Conservation (phyloP, 1,140 invertebrate genomes). For the honey bee (Apis mellifera) region Amel_HAv3.1 CM009935.2:9965501-9966000, state of each 20-base stretch:
- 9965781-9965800: not conserved
- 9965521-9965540: not conserved
- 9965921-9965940: not conserved
- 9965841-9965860: not conserved
- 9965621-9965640: not conserved
- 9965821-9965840: not conserved
- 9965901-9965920: not conserved
- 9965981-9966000: slow-evolving; percentile 15
- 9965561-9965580: not conserved
- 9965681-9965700: not conserved
- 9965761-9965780: not conserved
- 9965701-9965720: not conserved
- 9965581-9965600: not conserved
- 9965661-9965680: not conserved
- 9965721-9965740: not conserved
- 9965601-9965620: not conserved
- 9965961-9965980: slow-evolving; percentile 1
- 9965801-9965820: not conserved
- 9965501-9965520: too few relatives aligned
- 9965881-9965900: not conserved
- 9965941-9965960: not conserved
- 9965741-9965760: not conserved
- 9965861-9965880: not conserved
- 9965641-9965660: slow-evolving; percentile 12
- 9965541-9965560: slow-evolving; percentile 2